These are phyloP conservation scores for Aphodius granarius DNA, from an alignment of 2,888 invertebrate species.

Conservation along the genomic window DNA sequence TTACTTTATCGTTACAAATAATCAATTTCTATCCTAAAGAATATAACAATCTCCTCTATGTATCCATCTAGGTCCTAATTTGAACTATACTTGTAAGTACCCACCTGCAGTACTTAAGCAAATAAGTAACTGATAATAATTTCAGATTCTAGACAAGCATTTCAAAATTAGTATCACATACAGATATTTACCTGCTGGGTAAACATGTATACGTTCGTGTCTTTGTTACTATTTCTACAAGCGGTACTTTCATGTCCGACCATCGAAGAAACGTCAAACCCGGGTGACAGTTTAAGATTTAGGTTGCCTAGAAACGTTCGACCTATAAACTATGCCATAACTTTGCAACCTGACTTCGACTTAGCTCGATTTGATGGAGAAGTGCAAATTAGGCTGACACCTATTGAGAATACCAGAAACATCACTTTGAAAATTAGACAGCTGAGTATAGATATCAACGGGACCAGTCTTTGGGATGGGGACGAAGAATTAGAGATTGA, in stretches of 20 bases:
- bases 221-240: neutral
- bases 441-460: constrained; percentile 7
- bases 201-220: neutral
- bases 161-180: neutral
- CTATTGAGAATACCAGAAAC: constrained; percentile 18
- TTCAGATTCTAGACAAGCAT: neutral
- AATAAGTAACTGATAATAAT: neutral
- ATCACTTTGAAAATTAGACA: constrained; percentile 27
- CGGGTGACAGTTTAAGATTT: neutral
- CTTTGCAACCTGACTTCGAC: constrained; percentile 17
- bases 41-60: neutral
- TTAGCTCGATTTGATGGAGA: constrained; percentile 24
- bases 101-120: neutral
- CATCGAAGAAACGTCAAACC: neutral
- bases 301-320: constrained; percentile 26
- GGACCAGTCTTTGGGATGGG: constrained; percentile 4
- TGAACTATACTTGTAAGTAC: neutral
- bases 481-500: neutral
- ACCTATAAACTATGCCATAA: constrained; percentile 27
- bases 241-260: neutral
- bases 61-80: neutral
- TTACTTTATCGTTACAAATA: neutral
- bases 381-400: constrained; percentile 20
- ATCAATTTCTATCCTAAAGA: neutral
- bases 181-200: neutral